Conservation (phyloP, 2,113 vertebrate species). For the Candoia aspera region DNA sequence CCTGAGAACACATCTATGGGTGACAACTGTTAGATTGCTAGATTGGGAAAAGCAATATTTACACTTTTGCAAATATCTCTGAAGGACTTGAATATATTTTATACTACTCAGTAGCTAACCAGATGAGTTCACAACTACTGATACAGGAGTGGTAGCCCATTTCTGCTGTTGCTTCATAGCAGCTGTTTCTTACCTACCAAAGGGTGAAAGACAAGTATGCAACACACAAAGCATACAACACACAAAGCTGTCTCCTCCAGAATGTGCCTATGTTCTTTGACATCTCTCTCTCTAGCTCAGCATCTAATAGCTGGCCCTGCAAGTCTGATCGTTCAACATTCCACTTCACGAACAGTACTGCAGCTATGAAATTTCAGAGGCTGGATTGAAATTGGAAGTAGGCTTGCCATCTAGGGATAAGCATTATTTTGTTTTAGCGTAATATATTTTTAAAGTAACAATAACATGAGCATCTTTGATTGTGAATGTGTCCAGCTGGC, state of each 20-base stretch:
- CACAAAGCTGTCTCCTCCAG: background rate
- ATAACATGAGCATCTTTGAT: background rate
- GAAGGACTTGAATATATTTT: no score
- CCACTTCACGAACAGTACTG: background rate
- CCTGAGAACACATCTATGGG: background rate
- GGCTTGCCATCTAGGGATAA: background rate
- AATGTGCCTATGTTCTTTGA: background rate
- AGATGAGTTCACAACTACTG: no score
- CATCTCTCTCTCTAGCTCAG: background rate
- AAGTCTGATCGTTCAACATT: background rate
- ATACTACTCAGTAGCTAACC: background rate
- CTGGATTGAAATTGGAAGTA: background rate
- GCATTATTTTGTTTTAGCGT: background rate
- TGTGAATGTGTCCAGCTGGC: background rate
- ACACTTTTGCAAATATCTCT: background rate
- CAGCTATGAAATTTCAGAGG: background rate
- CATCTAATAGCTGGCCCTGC: background rate
- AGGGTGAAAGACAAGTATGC: background rate
- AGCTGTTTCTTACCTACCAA: no score
- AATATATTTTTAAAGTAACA: constrained; percentile 1
- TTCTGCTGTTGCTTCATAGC: no score
- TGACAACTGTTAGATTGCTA: background rate
- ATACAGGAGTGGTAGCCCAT: no score
- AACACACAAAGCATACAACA: background rate
- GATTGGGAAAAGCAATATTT: background rate